These are phyloP conservation scores for Otis tarda DNA, from an alignment of 2,113 vertebrate species.

Conservation along the genomic window DNA sequence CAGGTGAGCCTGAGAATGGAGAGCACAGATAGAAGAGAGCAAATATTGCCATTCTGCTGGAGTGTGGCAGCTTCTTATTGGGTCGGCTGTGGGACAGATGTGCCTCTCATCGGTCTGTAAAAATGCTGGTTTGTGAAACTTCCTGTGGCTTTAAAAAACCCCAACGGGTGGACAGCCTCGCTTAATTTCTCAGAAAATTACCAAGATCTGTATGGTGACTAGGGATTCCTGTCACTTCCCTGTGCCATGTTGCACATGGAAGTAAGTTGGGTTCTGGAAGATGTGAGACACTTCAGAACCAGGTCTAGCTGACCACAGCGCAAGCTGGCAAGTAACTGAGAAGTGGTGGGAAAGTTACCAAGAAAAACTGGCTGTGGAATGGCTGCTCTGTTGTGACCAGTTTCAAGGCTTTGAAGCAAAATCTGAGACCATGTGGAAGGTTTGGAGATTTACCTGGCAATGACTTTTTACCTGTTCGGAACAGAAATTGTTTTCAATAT, in stretches of 20 bases:
- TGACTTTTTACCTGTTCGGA: not conserved
- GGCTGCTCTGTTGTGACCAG: not conserved
- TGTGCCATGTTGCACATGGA: not conserved
- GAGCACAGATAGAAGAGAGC: not conserved
- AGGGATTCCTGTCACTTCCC: not conserved
- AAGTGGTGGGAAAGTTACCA: not conserved
- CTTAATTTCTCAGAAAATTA: not conserved
- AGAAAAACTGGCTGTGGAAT: not conserved
- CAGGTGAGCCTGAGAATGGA: not conserved
- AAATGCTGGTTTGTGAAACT: not conserved
- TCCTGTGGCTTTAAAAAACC: not conserved
- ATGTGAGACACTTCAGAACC: not conserved
- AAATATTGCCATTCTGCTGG: not conserved
- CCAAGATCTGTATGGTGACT: not conserved
- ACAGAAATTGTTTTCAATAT: not conserved
- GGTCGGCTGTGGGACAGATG: not conserved
- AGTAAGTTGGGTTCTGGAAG: not conserved
- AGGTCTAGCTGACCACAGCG: not conserved
- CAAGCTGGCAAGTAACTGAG: not conserved
- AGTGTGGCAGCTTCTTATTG: not conserved
- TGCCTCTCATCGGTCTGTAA: not conserved
- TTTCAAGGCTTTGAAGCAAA: constrained; percentile 5
- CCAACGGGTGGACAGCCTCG: not conserved
- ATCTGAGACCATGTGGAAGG: not conserved
- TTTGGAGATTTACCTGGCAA: not conserved